Evolutionary conservation across 2,888 invertebrate species (phyloP), one percentile per base, ranked within the genome.

Genomic region (Agrenia bidenticulata): DNA sequence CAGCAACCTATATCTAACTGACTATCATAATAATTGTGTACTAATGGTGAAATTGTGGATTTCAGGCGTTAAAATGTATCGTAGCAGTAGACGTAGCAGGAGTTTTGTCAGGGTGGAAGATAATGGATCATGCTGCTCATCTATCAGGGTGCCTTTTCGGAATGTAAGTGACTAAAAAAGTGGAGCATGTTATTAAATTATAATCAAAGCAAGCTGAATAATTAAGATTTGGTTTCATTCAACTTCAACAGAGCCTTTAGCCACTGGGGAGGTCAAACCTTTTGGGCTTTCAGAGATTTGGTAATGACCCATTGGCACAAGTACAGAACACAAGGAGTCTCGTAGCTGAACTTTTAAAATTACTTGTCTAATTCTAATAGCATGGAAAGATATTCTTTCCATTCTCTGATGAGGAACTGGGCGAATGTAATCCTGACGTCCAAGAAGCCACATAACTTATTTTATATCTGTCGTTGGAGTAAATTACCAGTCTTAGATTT

Each of bases 61-160:
- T 79, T 80, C 80, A 93, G 92, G 94, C 90, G 50, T 86, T 97
- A 67, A 92, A 92, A 82, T 88, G 87, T 17, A 85, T 97, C 61
- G 86, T 98, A 81, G 85, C 87, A 11, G 80, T 98, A 62, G 98
- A 99, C 80, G 79, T 88, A 21, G 85, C 88, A 24, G 97, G 98
- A 26, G 85, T 94, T 49, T 61, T 94, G 7, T 79, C 92, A 66
- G 87, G 92, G 49, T 99, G 96, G 94, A 88, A 86, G 79, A 85
- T 93, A 77, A 92, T 99, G 78, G 99, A 99, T 80, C 98, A 99
- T 81, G 97, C 97, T 1, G 97, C 95, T n/a, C 98, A 99, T 87
- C 85, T 99, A 71, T 95, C 96, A 19, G 98, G 98, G 37, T 90
- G 91, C 49, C 78, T 91, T 45, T 92, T 90, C 82, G 98, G 98